These are phyloP conservation scores for Suillia variegata DNA, from an alignment of 2,888 invertebrate species.

Conservation along the genomic window DNA sequence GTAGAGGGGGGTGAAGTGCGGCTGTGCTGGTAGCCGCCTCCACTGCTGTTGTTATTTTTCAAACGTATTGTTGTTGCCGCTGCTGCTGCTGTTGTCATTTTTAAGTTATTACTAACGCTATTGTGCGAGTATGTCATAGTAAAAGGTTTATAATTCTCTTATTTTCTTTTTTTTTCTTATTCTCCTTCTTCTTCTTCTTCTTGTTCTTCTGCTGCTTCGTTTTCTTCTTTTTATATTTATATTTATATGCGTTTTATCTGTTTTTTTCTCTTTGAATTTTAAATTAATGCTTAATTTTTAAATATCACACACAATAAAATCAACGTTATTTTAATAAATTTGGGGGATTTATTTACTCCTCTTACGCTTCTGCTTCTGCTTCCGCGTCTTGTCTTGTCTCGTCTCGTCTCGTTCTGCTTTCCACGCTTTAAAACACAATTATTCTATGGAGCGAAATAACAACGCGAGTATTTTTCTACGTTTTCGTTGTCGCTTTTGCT, in stretches of 20 bases:
- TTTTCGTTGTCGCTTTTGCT: slow-evolving; percentile 23
- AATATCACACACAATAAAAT: slow-evolving; percentile 62
- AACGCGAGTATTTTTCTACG: slow-evolving; percentile 18
- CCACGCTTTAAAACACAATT: not conserved
- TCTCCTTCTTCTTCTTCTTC: slow-evolving; percentile 25
- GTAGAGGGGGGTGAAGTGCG: slow-evolving; percentile 41
- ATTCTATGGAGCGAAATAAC: not conserved
- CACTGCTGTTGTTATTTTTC: slow-evolving; percentile 42
- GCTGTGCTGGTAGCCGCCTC: slow-evolving; percentile 21
- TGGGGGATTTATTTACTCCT: slow-evolving; percentile 21
- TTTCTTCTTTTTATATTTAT: slow-evolving; percentile 39
- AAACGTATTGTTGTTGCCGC: slow-evolving; percentile 53
- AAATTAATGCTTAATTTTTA: slow-evolving; percentile 58
- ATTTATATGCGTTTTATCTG: no score
- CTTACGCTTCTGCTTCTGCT: slow-evolving; percentile 16
- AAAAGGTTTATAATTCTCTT: not conserved
- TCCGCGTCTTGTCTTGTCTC: slow-evolving; percentile 23
- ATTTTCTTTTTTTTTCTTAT: slow-evolving; percentile 17
- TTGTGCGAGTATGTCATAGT: slow-evolving; percentile 62
- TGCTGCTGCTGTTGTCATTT: slow-evolving; percentile 55
- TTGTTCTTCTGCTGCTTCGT: slow-evolving; percentile 27
- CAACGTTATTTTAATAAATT: slow-evolving; percentile 39
- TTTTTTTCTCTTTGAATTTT: slow-evolving; percentile 39
- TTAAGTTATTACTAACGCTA: slow-evolving; percentile 59
- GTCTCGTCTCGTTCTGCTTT: slow-evolving; percentile 26